These are phyloP conservation scores for Geotrypetes seraphini DNA, from an alignment of 2,797 vertebrate genomes.

Conservation along the genomic window DNA sequence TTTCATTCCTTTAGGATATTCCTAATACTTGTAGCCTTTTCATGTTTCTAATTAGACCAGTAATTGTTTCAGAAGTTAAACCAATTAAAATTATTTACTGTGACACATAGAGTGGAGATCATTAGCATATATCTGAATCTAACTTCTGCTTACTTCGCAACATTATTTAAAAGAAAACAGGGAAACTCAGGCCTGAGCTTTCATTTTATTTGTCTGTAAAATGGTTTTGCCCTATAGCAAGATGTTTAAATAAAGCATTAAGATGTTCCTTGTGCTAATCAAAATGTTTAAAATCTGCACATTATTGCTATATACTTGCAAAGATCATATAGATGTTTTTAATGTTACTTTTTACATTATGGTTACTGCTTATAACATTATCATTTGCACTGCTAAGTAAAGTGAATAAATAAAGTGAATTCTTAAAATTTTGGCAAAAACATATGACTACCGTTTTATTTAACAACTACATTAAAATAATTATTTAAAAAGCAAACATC, in stretches of 20 bases:
- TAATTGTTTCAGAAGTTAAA: slow-evolving; percentile 77
- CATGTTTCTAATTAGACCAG: slow-evolving; percentile 77
- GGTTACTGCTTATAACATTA: slow-evolving; percentile 45
- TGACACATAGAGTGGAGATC: slow-evolving; percentile 70
- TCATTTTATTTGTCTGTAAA: slow-evolving; percentile 57
- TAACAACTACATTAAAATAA: no score
- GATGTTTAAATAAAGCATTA: slow-evolving; percentile 64
- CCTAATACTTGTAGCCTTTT: slow-evolving; percentile 75
- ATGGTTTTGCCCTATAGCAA: slow-evolving; percentile 66
- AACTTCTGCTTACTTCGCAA: slow-evolving; percentile 70
- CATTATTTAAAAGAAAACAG: slow-evolving; percentile 66
- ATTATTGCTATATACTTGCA: slow-evolving; percentile 46
- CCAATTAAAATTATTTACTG: slow-evolving; percentile 81
- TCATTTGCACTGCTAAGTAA: no score
- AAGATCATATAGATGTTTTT: slow-evolving; percentile 43
- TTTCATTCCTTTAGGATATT: slow-evolving; percentile 70
- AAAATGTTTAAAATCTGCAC: slow-evolving; percentile 62
- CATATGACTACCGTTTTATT: no score
- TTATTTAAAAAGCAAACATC: no score
- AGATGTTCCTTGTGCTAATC: slow-evolving; percentile 60
- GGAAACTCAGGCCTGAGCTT: slow-evolving; percentile 47
- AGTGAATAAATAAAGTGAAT: no score
- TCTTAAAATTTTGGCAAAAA: no score
- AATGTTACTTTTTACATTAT: slow-evolving; percentile 42
- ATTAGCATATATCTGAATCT: slow-evolving; percentile 68